Evolutionary conservation across 2,888 invertebrate species (phyloP).

Genomic region (Gisinianus flammeolus): DNA sequence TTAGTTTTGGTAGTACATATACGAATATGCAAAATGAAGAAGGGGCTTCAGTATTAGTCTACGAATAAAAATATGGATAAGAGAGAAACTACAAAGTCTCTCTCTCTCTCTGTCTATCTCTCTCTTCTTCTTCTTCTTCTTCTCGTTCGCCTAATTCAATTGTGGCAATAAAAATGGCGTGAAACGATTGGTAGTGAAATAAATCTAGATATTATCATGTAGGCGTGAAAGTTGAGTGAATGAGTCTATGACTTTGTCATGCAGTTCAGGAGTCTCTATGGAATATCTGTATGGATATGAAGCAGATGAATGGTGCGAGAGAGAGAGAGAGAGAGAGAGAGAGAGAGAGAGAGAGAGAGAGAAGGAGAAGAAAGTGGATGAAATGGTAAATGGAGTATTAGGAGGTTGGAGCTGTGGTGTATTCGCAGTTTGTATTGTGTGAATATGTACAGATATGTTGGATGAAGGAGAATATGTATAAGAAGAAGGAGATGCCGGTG

Average conservation of each 20-base stretch:
- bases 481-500: too few species aligned
- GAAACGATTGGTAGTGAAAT: conserved; percentile 4
- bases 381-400: background rate
- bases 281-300: background rate
- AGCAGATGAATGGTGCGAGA: background rate
- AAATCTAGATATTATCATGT: conserved; percentile 19
- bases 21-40: too few species aligned
- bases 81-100: too few species aligned
- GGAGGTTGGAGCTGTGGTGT: background rate
- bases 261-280: background rate
- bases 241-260: background rate
- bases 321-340: too few species aligned
- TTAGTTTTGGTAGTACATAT: too few species aligned
- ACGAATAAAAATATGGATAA: too few species aligned
- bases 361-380: conserved; percentile 2
- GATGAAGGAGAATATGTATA: too few species aligned
- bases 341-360: too few species aligned
- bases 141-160: conserved; percentile 8
- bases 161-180: background rate
- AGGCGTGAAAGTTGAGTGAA: background rate
- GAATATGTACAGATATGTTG: background rate
- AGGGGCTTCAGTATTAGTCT: too few species aligned
- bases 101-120: background rate
- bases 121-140: background rate
- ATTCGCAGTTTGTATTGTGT: background rate